Base-by-base conservation (phyloP, 2,888 invertebrate genomes). In the Hirtodrosophila alboralis region DNA sequence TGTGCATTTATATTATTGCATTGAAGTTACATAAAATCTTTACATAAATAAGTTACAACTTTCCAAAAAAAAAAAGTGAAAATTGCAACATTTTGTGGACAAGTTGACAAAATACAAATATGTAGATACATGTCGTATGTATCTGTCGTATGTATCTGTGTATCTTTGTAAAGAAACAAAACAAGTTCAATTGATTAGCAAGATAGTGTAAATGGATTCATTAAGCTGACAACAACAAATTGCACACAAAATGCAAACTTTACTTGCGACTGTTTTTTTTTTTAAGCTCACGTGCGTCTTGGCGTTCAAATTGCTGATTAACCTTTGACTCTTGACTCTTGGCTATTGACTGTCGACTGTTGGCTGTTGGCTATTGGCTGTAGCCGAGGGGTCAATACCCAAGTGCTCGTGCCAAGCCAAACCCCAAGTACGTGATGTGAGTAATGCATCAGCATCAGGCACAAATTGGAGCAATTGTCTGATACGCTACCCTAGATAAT, bases 121-220 rank as follows among this genome's bases (percentile, higher is more conserved):
- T 9, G 45, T 9, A n/a, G n/a, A 44, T 16, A 33, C 40, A 26
- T 9, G 4, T 18, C n/a, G 18, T 18, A 18, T 18, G 18, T 18
- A 18, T 23, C n/a, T n/a, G n/a, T n/a, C n/a, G 23, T 23, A 23
- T 7, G 7, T 23, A 23, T 23, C 7, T 8, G 8, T 23, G 8
- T 23, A 8, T 23, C 6, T 7, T 6, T n/a, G n/a, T n/a, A 48
- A 13, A 30, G 13, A 37, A 7, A 43, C 30, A 38, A 60, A 77
- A 75, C 72, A 66, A 66, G 85, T 79, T 76, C 80, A 83, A 79
- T 81, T 85, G 80, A 85, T 81, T 81, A 81, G 80, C 85, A 76
- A 38, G 37, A 41, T 49, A 49, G 79, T 79, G 80, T 76, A 65
- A 83, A 85, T 81, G 80, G 76, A 67, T 79, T 76, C 59, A 83